phyloP scores from a whole-genome alignment of 2,797 vertebrate genomes.

The Pseudochaenichthys georgianus region DNA sequence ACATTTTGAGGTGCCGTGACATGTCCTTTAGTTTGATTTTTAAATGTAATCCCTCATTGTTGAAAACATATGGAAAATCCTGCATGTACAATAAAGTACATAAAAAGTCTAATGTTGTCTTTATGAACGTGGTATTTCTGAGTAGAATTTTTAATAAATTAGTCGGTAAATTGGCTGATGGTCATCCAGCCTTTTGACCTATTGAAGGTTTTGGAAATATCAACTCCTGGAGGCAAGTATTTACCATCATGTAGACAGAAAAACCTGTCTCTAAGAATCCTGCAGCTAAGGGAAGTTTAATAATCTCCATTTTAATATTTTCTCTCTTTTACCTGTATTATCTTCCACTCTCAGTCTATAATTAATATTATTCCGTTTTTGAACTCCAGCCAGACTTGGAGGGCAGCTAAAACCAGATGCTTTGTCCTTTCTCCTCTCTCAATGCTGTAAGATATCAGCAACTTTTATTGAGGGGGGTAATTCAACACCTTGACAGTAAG shows the following conservation, averaged over 20 bases:
- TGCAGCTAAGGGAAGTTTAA: conserved; percentile 24
- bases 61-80: neutral
- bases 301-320: conserved; percentile 40
- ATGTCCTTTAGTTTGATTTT: neutral
- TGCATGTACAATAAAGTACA: no score
- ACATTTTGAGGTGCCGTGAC: no score
- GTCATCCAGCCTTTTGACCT: no score
- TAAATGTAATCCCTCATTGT: neutral
- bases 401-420: conserved; percentile 56
- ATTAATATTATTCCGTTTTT: conserved; percentile 45
- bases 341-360: conserved; percentile 19
- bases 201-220: no score
- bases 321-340: conserved; percentile 25
- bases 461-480: conserved; percentile 45
- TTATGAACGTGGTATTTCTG: no score
- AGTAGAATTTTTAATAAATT: no score
- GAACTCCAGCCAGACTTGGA: conserved; percentile 52
- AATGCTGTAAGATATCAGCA: conserved; percentile 48
- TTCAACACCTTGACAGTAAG: conserved; percentile 45
- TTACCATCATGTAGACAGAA: conserved; percentile 17
- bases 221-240: conserved; percentile 14
- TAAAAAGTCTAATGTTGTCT: no score
- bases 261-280: neutral
- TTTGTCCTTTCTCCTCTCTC: conserved; percentile 57
- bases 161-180: no score